Percentiles rank a stretch among this genome's conserved stretches.
phyloP scores from a whole-genome alignment of 2,888 invertebrate genomes.

The Notodonta dromedarius region DNA sequence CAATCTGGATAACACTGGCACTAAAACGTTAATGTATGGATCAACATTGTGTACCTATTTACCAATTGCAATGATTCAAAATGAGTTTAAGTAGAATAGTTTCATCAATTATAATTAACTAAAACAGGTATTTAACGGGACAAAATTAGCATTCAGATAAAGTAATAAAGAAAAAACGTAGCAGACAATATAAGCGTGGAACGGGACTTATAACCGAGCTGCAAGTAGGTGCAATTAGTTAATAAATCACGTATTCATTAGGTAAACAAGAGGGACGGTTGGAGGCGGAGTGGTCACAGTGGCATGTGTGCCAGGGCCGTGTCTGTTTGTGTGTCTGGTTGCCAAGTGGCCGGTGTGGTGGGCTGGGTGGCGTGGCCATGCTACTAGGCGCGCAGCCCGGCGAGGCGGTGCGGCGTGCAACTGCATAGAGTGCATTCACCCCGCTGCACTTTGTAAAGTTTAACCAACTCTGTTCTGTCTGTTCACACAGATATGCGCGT shows the following conservation, averaged over 20 bases:
- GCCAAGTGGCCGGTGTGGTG: conserved; percentile 77
- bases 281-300: conserved; percentile 42
- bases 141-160: no score
- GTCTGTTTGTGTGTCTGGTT: conserved; percentile 64
- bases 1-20: no score
- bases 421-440: conserved; percentile 51
- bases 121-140: no score
- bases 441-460: conserved; percentile 32
- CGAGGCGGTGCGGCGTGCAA: conserved; percentile 45
- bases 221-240: conserved; percentile 8
- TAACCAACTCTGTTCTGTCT: conserved; percentile 12
- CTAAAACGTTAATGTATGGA: no score
- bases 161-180: no score
- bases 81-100: no score
- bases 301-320: conserved; percentile 51
- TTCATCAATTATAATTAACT: no score
- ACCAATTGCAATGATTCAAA: no score
- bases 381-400: conserved; percentile 69
- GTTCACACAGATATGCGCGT: conserved; percentile 7
- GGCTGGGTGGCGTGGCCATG: conserved; percentile 64
- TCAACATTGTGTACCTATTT: no score
- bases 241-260: conserved; percentile 5
- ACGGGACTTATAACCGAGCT: neutral
- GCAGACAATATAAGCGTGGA: neutral
- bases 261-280: conserved; percentile 13